Conservation (phyloP, 2,888 invertebrate genomes). For the Aricia artaxerxes region DNA sequence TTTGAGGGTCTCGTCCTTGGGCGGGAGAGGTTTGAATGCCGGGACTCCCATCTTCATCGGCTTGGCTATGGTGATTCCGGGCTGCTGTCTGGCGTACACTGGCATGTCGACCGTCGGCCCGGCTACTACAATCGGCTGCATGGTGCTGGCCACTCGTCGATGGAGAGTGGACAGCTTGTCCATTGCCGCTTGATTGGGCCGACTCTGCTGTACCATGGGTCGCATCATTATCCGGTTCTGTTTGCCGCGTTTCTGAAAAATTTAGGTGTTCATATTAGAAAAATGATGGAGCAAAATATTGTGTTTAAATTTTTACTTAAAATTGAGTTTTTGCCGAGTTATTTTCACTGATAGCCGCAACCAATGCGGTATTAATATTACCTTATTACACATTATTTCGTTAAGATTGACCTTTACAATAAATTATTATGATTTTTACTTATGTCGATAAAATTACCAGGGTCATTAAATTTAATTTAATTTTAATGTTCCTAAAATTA, state of each 20-base stretch:
- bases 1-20: slow-evolving; percentile 79
- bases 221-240: slow-evolving; percentile 75
- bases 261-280: background rate
- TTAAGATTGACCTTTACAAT: background rate
- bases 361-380: background rate
- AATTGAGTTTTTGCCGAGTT: background rate
- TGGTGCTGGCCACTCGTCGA: slow-evolving; percentile 58
- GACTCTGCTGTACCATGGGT: slow-evolving; percentile 57
- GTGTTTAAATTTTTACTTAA: no score
- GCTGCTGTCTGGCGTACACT: slow-evolving; percentile 47
- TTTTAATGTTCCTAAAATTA: background rate
- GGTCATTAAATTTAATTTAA: background rate
- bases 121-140: slow-evolving; percentile 67
- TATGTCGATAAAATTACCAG: background rate
- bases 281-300: background rate
- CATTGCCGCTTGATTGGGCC: slow-evolving; percentile 67
- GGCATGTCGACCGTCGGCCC: slow-evolving; percentile 54
- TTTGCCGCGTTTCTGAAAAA: slow-evolving; percentile 74
- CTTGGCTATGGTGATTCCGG: slow-evolving; percentile 72
- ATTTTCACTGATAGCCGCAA: background rate
- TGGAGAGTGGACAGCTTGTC: slow-evolving; percentile 64
- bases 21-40: slow-evolving; percentile 89
- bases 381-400: background rate
- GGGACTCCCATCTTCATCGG: slow-evolving; percentile 84
- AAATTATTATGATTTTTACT: background rate